Evolutionary conservation across 2,888 invertebrate species (phyloP).

Genomic region (Punctoribates punctum): DNA sequence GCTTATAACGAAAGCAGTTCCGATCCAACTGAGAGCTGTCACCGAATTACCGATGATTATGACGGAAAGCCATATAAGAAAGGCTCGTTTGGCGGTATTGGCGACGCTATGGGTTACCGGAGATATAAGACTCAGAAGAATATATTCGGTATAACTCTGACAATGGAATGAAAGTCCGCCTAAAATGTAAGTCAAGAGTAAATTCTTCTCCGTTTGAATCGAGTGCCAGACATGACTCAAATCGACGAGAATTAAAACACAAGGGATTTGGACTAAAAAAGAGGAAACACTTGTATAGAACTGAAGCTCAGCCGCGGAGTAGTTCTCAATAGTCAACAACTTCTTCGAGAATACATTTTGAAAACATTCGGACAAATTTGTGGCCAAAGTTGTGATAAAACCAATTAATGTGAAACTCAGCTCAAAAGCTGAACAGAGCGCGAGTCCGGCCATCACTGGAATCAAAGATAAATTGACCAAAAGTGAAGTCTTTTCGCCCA

Average conservation of each 20-base stretch:
- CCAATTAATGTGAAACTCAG: constrained; percentile 69
- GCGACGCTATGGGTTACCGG: constrained; percentile 76
- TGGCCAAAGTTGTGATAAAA: constrained; percentile 69
- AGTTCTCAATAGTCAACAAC: constrained; percentile 69
- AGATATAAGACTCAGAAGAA: constrained; percentile 73
- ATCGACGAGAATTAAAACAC: constrained; percentile 65
- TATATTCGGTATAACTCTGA: constrained; percentile 74
- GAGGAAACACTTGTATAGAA: constrained; percentile 73
- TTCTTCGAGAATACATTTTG: constrained; percentile 76
- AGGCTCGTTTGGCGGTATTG: constrained; percentile 72
- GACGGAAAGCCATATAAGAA: constrained; percentile 72
- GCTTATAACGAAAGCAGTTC: constrained; percentile 66
- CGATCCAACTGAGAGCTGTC: constrained; percentile 67
- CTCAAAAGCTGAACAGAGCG: constrained; percentile 71
- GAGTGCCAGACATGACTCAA: constrained; percentile 55
- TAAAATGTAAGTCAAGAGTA: constrained; percentile 61
- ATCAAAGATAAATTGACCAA: constrained; percentile 68
- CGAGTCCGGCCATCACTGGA: constrained; percentile 72
- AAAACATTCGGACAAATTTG: constrained; percentile 72
- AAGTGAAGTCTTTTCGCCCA: constrained; percentile 63
- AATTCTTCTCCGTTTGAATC: constrained; percentile 55
- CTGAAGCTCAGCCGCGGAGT: constrained; percentile 71
- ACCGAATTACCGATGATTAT: constrained; percentile 70
- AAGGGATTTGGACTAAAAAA: constrained; percentile 68
- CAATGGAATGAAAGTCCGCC: constrained; percentile 74